Base-by-base conservation (phyloP, 1,140 invertebrate genomes). In the Eupristina koningsbergeri region DNA sequence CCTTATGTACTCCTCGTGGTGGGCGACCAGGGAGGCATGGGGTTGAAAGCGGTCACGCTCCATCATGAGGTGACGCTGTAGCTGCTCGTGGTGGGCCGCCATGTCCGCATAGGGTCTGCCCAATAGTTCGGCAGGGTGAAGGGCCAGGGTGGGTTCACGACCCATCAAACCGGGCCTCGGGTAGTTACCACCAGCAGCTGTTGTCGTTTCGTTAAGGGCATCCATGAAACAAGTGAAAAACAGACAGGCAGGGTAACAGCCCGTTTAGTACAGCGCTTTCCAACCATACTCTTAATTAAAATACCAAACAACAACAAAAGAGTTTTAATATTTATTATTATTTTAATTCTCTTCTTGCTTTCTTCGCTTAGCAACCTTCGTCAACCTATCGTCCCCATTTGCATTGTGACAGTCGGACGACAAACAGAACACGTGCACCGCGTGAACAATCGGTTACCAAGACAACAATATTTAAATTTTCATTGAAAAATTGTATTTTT, bases 1-100 rank as follows among this genome's bases (percentile, higher is more conserved):
- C 95, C 96, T 94, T 87, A 97, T 92, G 90, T 96, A 96, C 89
- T 97, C 96, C 91, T 97, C 96, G 90, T 97, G 96, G 86, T 96
- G 95, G 41, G 94, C 94, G 50, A 95, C 93, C 63, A 95, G 91
- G 13, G 94, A 94, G 26, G 94, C 94, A 79, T 95, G 95, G 61
- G 94, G 91, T 83, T 93, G 94, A 88, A 95, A 95, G 80, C 96
- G 93, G 87, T 97, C 96, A 45, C 96, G 93, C 90, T 98, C 97
- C 91, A 98, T 89, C 92, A 98, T 93, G 88, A 97, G 93, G 87
- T 98, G 96, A 85, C 97, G 93, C 90, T 98, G 96, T 39, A 97
- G 90, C 88, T 97, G 96, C 90, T 98, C 97, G 87, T 97, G 96
- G 80, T 96, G 96, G 74, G 95, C 96, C 63, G 97, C 93, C 91